These are phyloP conservation scores for Myotis findleyi DNA, from an alignment of 2,797 vertebrate species.

Conservation along the genomic window DNA sequence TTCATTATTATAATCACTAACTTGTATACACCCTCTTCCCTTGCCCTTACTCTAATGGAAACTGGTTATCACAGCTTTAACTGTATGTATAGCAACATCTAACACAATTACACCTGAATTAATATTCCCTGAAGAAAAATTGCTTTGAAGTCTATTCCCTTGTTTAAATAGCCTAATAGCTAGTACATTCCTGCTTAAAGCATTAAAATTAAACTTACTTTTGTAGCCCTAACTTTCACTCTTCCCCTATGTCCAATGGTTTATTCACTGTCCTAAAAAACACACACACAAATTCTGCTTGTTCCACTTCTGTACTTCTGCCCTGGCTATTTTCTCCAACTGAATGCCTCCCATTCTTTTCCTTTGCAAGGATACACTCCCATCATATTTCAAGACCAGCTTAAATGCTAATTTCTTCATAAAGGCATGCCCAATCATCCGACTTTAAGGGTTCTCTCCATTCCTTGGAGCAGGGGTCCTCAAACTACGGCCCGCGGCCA, in stretches of 20 bases:
- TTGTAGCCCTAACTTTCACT: not conserved
- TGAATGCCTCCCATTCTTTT: slow-evolving; percentile 14
- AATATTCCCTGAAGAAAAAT: not conserved
- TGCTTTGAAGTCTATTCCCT: not conserved
- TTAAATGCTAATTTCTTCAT: slow-evolving; percentile 20
- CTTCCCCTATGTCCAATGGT: not conserved
- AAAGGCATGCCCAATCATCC: not conserved
- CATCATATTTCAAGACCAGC: slow-evolving; percentile 25
- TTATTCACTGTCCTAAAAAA: not conserved
- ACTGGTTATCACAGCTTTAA: slow-evolving; percentile 23
- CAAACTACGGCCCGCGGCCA: no score
- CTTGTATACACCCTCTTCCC: not conserved
- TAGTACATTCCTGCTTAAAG: not conserved
- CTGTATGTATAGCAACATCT: not conserved
- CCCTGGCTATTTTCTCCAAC: slow-evolving; percentile 22
- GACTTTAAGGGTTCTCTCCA: not conserved
- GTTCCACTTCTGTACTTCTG: not conserved
- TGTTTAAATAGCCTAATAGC: not conserved
- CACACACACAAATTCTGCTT: not conserved
- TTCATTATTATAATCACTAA: not conserved
- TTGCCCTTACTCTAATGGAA: not conserved
- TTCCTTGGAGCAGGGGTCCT: not conserved
- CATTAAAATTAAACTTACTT: slow-evolving; percentile 32
- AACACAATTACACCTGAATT: not conserved
- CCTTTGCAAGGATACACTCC: slow-evolving; percentile 35